Percentiles rank a stretch among this genome's conserved stretches.
Evolutionary conservation across 2,797 vertebrate species (phyloP).

Genomic region (Lerista edwardsae): DNA sequence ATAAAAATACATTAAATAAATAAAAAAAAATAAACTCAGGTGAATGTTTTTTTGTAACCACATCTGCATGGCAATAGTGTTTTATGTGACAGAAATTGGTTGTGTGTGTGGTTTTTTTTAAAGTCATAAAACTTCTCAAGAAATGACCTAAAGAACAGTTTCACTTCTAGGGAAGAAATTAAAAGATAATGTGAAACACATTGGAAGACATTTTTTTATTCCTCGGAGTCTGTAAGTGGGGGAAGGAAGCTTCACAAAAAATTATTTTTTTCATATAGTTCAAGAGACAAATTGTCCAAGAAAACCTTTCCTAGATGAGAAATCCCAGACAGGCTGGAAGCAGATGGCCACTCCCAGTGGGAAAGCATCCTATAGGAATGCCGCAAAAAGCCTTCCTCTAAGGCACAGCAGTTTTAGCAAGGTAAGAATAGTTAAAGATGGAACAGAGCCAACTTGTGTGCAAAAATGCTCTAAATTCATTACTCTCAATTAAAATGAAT

Average conservation of each 20-base stretch:
- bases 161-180: neutral
- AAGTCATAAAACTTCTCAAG: neutral
- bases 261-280: conserved; percentile 30
- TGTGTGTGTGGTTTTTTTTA: too few relatives aligned
- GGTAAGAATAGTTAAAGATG: conserved; percentile 69
- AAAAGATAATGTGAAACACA: conserved; percentile 29
- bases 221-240: conserved; percentile 18
- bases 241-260: conserved; percentile 36
- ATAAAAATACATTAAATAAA: too few relatives aligned
- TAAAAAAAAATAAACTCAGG: too few relatives aligned
- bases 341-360: conserved; percentile 61
- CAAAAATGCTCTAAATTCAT: conserved; percentile 71
- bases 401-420: conserved; percentile 65
- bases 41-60: neutral
- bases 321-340: conserved; percentile 55
- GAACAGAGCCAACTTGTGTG: conserved; percentile 61
- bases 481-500: conserved; percentile 75
- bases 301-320: conserved; percentile 50
- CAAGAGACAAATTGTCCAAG: conserved; percentile 38
- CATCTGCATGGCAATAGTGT: conserved; percentile 31
- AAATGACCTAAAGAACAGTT: neutral
- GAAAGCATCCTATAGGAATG: conserved; percentile 40
- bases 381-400: conserved; percentile 31
- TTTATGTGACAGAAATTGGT: conserved; percentile 11
- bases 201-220: neutral